Conservation (phyloP, 37 sponge, comb jelly and placozoan species). For the Cliona cf. orientalis region DNA sequence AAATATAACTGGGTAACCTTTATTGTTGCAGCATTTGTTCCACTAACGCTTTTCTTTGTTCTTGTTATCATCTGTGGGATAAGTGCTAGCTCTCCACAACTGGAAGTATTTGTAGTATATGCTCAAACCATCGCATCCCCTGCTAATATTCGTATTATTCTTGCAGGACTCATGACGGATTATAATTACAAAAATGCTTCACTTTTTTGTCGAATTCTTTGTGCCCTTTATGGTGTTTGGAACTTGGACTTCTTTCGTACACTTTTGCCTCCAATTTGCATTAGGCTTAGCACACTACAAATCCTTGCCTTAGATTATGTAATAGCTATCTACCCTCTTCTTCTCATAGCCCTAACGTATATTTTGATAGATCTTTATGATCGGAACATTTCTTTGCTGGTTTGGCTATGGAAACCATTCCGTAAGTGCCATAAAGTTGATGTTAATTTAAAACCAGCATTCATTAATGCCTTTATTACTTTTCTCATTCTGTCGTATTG, state of each 20-base stretch:
- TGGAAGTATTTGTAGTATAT: background rate
- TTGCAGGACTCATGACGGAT: background rate
- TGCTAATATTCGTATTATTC: constrained; percentile 4
- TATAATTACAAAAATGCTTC: background rate
- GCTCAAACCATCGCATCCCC: background rate
- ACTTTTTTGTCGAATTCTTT: background rate
- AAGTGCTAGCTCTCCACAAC: background rate
- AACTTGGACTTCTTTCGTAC: constrained; percentile 40
- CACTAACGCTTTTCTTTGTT: background rate
- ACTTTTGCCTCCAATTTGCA: background rate
- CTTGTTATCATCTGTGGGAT: background rate
- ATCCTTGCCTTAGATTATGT: constrained; percentile 1
- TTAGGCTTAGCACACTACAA: background rate
- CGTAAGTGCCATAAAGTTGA: background rate
- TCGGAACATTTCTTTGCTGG: background rate
- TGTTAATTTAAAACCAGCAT: constrained; percentile 22
- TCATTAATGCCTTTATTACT: constrained; percentile 49
- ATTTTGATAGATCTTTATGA: constrained; percentile 13
- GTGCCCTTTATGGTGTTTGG: constrained; percentile 11
- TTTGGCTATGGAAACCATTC: constrained; percentile 21
- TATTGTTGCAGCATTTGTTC: background rate
- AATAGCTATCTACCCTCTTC: constrained; percentile 40
- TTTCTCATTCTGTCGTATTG: constrained; percentile 37
- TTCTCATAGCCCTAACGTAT: constrained; percentile 11
- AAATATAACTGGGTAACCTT: background rate